Evolutionary conservation across 2,888 invertebrate species (phyloP), one percentile per base, ranked within the genome.

Genomic region (Sicus ferrugineus): DNA sequence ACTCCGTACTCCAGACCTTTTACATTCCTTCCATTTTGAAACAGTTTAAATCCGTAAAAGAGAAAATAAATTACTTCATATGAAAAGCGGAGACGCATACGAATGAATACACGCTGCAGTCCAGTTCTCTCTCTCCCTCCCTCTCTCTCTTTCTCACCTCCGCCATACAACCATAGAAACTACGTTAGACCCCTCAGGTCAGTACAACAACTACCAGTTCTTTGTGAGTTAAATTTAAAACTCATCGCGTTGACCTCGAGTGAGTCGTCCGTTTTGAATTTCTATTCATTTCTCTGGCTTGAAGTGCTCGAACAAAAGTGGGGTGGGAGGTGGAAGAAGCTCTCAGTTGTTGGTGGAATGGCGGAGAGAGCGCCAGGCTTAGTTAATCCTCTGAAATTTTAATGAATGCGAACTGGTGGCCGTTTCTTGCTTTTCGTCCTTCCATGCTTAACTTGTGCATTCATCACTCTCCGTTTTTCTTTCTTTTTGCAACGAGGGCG

Each of bases 321-420:
- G n/a, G n/a, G n/a, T n/a, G n/a, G n/a, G n/a, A n/a, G n/a, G n/a
- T n/a, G n/a, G n/a, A n/a, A n/a, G n/a, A 50, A 21, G 30, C 16
- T n/a, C 21, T 48, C 31, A 16, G 16, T n/a, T 50, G 48, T 11
- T 21, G n/a, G 46, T 46, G n/a, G 19, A 21, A n/a, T 28, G 48
- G 14, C 2, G 1, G 34, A 1, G 46, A 54, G 23, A 21, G 3
- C n/a, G 16, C 7, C 26, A 31, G 26, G 23, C 65, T 31, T 23
- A 34, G 54, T 73, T 74, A 74, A 73, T 74, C 74, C 73, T 73
- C 71, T 73, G 70, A 72, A 72, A 73, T 73, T 74, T 73, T 64
- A 73, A 74, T 74, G 72, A 74, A 73, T 73, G 69, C 70, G 34
- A 54, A 63, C 50, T 63, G 63, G 50, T 63, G 46, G 7, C 46